These are phyloP conservation scores for Tholera decimalis DNA, from an alignment of 2,888 invertebrate species.

Conservation along the genomic window DNA sequence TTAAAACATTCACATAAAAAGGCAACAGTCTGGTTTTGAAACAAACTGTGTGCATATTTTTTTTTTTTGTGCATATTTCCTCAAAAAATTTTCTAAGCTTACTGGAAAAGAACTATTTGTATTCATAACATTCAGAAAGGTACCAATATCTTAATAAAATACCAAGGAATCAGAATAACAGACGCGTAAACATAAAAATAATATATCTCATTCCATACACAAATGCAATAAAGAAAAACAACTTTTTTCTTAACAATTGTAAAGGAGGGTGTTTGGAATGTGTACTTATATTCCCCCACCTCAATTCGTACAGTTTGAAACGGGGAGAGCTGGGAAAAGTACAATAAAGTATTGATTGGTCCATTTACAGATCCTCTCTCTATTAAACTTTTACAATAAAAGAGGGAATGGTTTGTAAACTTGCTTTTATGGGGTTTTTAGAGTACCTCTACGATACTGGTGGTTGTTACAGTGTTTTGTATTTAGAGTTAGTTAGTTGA, in stretches of 20 bases:
- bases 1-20: background rate
- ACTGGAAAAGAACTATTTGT: background rate
- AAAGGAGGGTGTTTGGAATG: slow-evolving; percentile 60
- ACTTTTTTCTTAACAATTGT: slow-evolving; percentile 65
- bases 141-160: slow-evolving; percentile 27
- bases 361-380: slow-evolving; percentile 80
- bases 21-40: background rate
- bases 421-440: slow-evolving; percentile 65
- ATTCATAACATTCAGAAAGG: slow-evolving; percentile 3
- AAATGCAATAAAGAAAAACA: slow-evolving; percentile 63
- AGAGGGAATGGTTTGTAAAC: slow-evolving; percentile 74
- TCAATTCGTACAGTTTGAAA: slow-evolving; percentile 64
- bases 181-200: slow-evolving; percentile 56
- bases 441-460: slow-evolving; percentile 58
- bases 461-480: slow-evolving; percentile 35
- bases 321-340: slow-evolving; percentile 71
- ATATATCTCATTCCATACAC: slow-evolving; percentile 56
- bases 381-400: slow-evolving; percentile 86
- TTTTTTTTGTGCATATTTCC: background rate
- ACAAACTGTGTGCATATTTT: too few species aligned
- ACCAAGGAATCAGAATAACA: slow-evolving; percentile 39
- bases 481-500: slow-evolving; percentile 48
- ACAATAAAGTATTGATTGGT: slow-evolving; percentile 84
- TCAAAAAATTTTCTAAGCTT: background rate
- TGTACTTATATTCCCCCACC: slow-evolving; percentile 65